Percentiles rank a stretch among this genome's conserved stretches.
phyloP scores from a whole-genome alignment of 2,797 vertebrate genomes.

The Onychomys arenicola region DNA sequence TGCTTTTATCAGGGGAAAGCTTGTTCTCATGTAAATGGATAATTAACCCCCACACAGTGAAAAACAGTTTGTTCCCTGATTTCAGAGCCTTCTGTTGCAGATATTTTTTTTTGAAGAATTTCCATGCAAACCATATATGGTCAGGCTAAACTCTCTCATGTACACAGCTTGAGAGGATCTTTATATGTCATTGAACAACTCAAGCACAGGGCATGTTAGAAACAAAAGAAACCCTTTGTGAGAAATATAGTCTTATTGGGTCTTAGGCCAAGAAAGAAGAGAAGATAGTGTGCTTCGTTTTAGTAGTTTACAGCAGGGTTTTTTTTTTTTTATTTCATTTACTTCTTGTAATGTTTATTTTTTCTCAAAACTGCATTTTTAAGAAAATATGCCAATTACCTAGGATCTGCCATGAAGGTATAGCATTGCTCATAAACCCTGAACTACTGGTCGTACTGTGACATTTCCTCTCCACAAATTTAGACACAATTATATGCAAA shows the following conservation, averaged over 20 bases:
- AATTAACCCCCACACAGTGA: slow-evolving; percentile 28
- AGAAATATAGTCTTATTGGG: not conserved
- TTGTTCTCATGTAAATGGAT: slow-evolving; percentile 54
- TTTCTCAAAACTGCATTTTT: slow-evolving; percentile 35
- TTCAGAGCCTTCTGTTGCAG: slow-evolving; percentile 61
- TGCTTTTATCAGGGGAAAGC: slow-evolving; percentile 34
- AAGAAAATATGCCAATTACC: not conserved
- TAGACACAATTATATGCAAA: not conserved
- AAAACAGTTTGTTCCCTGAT: slow-evolving; percentile 61
- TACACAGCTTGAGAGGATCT: slow-evolving; percentile 8
- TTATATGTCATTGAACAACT: not conserved
- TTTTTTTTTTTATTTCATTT: slow-evolving; percentile 1
- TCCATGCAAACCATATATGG: slow-evolving; percentile 51
- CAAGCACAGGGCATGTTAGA: not conserved
- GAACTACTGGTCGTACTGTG: not conserved
- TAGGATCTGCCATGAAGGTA: not conserved
- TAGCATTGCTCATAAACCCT: not conserved
- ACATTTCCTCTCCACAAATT: not conserved
- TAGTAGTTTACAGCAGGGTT: not conserved
- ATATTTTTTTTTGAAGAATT: slow-evolving; percentile 62
- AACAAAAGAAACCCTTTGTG: not conserved
- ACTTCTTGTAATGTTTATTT: not conserved
- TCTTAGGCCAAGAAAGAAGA: not conserved
- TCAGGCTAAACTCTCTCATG: slow-evolving; percentile 45
- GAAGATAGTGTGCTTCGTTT: not conserved